phyloP scores from a whole-genome alignment of 2,888 invertebrate genomes.

The Torymus texanus region DNA sequence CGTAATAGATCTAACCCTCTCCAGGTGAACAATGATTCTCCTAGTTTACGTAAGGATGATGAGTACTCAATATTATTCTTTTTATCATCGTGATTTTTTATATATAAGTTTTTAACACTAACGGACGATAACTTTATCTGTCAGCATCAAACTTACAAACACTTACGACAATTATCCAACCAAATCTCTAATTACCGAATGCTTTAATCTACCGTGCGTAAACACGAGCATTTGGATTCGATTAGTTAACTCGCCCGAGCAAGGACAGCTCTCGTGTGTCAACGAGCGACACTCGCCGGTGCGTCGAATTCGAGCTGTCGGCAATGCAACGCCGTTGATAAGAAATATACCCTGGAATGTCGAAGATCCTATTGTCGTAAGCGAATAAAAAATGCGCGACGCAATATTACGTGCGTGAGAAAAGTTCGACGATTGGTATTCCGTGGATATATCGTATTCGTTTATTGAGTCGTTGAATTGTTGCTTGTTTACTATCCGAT shows the following conservation, averaged over 20 bases:
- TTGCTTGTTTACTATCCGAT: too few relatives aligned
- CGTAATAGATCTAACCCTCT: too few relatives aligned
- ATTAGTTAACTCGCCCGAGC: slow-evolving; percentile 21
- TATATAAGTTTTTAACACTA: too few relatives aligned
- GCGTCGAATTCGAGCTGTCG: slow-evolving; percentile 51
- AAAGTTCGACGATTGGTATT: slow-evolving; percentile 27
- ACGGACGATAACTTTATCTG: too few relatives aligned
- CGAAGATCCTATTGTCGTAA: slow-evolving; percentile 38
- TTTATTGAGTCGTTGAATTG: too few relatives aligned
- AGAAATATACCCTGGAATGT: slow-evolving; percentile 38
- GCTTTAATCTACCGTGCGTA: not conserved
- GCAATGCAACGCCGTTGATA: slow-evolving; percentile 19
- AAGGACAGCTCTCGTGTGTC: slow-evolving; percentile 44
- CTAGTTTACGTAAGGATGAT: too few relatives aligned
- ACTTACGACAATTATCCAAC: slow-evolving; percentile 12
- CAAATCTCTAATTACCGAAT: slow-evolving; percentile 35
- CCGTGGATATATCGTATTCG: slow-evolving; percentile 4
- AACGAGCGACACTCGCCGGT: slow-evolving; percentile 9
- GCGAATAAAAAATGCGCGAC: not conserved
- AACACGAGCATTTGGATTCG: slow-evolving; percentile 3
- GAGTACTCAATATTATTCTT: too few relatives aligned
- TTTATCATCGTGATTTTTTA: too few relatives aligned
- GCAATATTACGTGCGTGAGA: slow-evolving; percentile 15
- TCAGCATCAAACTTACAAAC: not conserved
- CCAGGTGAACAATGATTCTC: too few relatives aligned